Evolutionary conservation across 2,888 invertebrate genomes (phyloP).

Genomic region (Oegoconia quadripuncta): DNA sequence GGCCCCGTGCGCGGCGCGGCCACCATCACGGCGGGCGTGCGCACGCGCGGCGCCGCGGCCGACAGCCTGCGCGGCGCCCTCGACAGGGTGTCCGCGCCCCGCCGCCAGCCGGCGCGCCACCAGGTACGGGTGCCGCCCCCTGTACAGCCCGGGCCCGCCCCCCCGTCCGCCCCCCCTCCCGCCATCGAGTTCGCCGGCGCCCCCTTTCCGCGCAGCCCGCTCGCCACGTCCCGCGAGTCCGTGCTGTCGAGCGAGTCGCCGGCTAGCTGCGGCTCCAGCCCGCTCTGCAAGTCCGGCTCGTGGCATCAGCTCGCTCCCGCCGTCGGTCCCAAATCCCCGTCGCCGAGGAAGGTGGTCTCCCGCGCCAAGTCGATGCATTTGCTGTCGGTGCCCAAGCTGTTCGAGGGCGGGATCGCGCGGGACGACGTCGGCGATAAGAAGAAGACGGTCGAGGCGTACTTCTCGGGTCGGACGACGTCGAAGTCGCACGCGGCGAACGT

Average conservation of each 20-base stretch:
- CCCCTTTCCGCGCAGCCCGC: constrained; percentile 34
- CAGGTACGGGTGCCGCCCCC: constrained; percentile 31
- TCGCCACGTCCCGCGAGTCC: constrained; percentile 57
- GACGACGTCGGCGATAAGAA: constrained; percentile 84
- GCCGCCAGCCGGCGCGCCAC: constrained; percentile 41
- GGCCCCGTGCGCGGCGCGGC: constrained; percentile 87
- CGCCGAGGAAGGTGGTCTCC: constrained; percentile 63
- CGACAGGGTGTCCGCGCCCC: constrained; percentile 67
- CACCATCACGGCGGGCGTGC: constrained; percentile 80
- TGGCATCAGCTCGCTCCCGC: constrained; percentile 85
- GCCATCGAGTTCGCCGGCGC: constrained; percentile 43
- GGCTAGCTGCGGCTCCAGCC: constrained; percentile 44
- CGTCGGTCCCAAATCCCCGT: constrained; percentile 50
- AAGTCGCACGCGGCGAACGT: constrained; percentile 20
- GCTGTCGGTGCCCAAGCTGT: constrained; percentile 87
- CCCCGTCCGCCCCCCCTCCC: constrained; percentile 77
- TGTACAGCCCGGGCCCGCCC: constrained; percentile 85
- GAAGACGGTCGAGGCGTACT: constrained; percentile 86
- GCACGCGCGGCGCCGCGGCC: constrained; percentile 61
- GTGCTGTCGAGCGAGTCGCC: constrained; percentile 51
- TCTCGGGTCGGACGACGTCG: constrained; percentile 59
- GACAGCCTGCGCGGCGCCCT: constrained; percentile 75
- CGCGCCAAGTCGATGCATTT: constrained; percentile 88
- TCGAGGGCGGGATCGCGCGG: constrained; percentile 86
- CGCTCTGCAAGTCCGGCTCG: constrained; percentile 83